Percentiles rank a stretch among this genome's conserved stretches.
phyloP scores from a whole-genome alignment of 2,797 vertebrate species.

The Micrastur ruficollis region DNA sequence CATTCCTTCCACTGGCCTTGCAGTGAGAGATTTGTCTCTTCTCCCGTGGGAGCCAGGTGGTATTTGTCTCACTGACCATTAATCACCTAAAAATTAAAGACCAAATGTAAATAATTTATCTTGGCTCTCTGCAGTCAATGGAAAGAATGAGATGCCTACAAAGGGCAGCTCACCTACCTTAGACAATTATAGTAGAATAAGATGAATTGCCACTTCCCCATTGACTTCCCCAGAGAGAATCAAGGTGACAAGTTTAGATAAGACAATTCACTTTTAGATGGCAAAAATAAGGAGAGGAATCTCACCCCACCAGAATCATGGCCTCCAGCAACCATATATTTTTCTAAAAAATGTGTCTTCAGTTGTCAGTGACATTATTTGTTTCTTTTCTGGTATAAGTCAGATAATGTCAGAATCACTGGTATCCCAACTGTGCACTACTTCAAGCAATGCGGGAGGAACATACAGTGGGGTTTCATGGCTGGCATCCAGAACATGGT shows the following conservation, averaged over 20 bases:
- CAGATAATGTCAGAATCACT: neutral
- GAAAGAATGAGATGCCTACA: constrained; percentile 10
- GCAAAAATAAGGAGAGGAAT: constrained; percentile 39
- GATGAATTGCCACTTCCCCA: constrained; percentile 37
- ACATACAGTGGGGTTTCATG: neutral
- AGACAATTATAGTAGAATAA: neutral
- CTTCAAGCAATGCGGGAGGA: neutral
- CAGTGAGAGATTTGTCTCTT: neutral
- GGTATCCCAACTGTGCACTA: neutral
- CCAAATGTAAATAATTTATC: constrained; percentile 32
- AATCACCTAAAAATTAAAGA: constrained; percentile 35
- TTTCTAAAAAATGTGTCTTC: neutral
- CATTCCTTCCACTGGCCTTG: neutral
- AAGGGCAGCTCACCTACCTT: neutral
- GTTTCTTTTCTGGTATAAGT: neutral
- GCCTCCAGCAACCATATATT: constrained; percentile 29
- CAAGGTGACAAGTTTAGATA: constrained; percentile 45
- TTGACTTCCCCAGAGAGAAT: neutral
- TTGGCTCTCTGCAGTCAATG: neutral
- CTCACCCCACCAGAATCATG: constrained; percentile 12
- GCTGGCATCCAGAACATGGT: neutral
- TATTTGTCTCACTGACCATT: constrained; percentile 10
- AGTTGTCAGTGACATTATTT: neutral
- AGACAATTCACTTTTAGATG: constrained; percentile 8
- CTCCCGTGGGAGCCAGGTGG: neutral